Conservation (phyloP, 2,888 invertebrate species). For the Gerosis bhagava region DNA sequence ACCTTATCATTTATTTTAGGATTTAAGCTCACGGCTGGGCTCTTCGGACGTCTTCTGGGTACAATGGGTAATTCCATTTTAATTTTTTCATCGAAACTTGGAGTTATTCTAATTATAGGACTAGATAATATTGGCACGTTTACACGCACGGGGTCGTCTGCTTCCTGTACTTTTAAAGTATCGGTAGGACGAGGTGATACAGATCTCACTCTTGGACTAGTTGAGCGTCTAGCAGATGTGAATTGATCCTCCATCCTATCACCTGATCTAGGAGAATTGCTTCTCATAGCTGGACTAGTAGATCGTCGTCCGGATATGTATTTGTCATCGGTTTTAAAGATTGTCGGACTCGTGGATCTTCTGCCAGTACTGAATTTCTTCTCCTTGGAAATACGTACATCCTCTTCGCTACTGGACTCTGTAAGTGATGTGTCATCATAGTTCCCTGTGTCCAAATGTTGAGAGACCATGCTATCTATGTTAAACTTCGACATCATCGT, state of each 20-base stretch:
- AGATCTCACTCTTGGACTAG: neutral
- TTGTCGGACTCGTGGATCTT: constrained; percentile 53
- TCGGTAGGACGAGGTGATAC: constrained; percentile 1
- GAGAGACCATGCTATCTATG: constrained; percentile 59
- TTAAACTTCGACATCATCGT: constrained; percentile 76
- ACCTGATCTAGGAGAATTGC: neutral
- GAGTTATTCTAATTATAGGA: neutral
- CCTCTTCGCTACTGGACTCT: constrained; percentile 70
- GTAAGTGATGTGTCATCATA: constrained; percentile 69
- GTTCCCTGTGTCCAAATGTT: constrained; percentile 68
- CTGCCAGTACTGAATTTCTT: constrained; percentile 36
- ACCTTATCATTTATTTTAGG: no score
- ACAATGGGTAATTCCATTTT: neutral
- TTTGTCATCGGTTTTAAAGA: constrained; percentile 29
- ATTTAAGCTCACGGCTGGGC: neutral
- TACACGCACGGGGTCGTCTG: neutral
- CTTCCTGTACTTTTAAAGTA: neutral
- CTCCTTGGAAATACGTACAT: constrained; percentile 46
- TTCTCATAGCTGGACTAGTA: constrained; percentile 2
- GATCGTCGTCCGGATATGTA: constrained; percentile 4
- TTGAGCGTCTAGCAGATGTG: neutral
- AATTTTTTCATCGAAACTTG: neutral
- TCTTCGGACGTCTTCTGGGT: neutral
- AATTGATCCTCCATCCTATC: neutral
- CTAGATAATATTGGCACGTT: constrained; percentile 3